phyloP scores from a whole-genome alignment of 2,888 invertebrate genomes.

The Emmelina monodactyla region DNA sequence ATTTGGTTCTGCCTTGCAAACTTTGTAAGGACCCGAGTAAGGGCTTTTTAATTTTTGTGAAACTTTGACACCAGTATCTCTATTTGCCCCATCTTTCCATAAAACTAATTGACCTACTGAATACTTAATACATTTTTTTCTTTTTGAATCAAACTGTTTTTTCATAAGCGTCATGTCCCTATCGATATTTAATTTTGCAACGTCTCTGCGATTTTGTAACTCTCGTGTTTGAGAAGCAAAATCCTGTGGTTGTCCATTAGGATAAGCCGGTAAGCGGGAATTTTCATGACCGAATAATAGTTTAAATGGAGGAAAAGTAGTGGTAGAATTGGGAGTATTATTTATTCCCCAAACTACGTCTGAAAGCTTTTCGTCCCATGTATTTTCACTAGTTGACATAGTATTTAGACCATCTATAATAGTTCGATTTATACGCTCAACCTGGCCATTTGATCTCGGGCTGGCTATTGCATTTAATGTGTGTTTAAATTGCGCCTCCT shows the following conservation, averaged over 20 bases:
- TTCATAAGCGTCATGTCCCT: slow-evolving; percentile 8
- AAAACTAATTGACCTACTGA: slow-evolving; percentile 3
- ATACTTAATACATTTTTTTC: slow-evolving; percentile 5
- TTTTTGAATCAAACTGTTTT: slow-evolving; percentile 8
- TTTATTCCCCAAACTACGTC: too few species aligned
- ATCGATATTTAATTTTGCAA: slow-evolving; percentile 10
- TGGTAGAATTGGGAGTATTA: slow-evolving; percentile 8
- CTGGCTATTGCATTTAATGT: slow-evolving; percentile 6
- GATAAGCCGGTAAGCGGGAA: background rate
- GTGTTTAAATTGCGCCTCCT: slow-evolving; percentile 8
- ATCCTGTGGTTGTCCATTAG: slow-evolving; percentile 2
- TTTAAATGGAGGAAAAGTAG: slow-evolving; percentile 1
- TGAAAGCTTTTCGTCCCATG: too few species aligned
- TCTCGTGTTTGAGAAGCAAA: background rate
- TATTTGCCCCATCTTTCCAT: slow-evolving; percentile 1
- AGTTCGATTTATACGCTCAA: slow-evolving; percentile 9
- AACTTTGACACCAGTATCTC: background rate
- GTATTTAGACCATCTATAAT: slow-evolving; percentile 9
- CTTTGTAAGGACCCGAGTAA: slow-evolving; percentile 1
- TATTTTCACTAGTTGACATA: slow-evolving; percentile 6
- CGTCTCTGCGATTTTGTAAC: slow-evolving; percentile 2
- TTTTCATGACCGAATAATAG: background rate
- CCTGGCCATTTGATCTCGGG: slow-evolving; percentile 8
- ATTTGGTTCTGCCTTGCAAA: slow-evolving; percentile 5
- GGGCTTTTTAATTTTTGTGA: background rate